Evolutionary conservation across 2,797 vertebrate species (phyloP).

Genomic region (Scolopax rusticola): DNA sequence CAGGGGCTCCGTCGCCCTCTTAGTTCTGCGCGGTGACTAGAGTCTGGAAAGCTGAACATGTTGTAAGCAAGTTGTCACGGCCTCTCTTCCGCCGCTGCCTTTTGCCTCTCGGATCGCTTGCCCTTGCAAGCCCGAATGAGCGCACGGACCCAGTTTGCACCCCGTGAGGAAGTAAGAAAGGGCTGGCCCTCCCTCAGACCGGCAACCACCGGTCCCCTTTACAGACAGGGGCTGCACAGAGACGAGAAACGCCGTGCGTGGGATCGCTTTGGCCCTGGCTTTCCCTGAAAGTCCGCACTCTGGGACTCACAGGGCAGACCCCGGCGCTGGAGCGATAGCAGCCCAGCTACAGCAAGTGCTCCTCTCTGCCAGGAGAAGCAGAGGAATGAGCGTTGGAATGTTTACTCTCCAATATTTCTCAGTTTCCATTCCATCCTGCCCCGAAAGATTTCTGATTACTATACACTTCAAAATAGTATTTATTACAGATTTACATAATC

Average conservation of each 20-base stretch:
- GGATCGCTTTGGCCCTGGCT: neutral
- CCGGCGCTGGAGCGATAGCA: neutral
- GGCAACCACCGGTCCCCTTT: neutral
- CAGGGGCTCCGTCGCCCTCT: neutral
- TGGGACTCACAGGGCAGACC: neutral
- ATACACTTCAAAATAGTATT: constrained; percentile 76
- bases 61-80: neutral
- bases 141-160: neutral
- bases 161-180: neutral
- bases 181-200: neutral
- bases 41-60: neutral
- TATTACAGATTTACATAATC: constrained; percentile 75
- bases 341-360: constrained; percentile 1
- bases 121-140: neutral
- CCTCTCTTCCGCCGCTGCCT: neutral
- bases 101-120: neutral
- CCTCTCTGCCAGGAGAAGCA: constrained; percentile 35
- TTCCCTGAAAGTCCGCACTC: neutral
- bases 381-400: constrained; percentile 65
- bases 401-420: constrained; percentile 72
- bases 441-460: constrained; percentile 76
- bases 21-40: neutral
- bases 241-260: neutral
- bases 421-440: constrained; percentile 71
- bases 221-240: neutral